These are phyloP conservation scores for Pseudomyrmex flavicornis DNA, from an alignment of 1,140 invertebrate species.

Conservation along the genomic window DNA sequence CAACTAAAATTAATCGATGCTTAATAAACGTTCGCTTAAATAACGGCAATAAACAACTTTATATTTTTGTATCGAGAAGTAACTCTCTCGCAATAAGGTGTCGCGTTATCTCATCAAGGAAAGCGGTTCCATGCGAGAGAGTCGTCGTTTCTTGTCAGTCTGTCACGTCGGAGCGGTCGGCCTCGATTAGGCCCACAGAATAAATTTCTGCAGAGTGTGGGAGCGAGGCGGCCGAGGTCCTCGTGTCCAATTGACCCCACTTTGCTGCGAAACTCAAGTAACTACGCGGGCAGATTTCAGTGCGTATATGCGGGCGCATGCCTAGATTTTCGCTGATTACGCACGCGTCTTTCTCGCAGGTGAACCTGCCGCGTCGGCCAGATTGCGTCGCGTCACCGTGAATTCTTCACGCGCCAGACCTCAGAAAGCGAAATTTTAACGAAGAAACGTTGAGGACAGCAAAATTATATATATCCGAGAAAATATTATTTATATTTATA, in stretches of 20 bases:
- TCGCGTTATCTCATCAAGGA: slow-evolving; percentile 33
- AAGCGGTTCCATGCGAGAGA: slow-evolving; percentile 47
- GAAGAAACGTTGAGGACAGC: background rate
- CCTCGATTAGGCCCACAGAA: slow-evolving; percentile 74
- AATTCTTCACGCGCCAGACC: slow-evolving; percentile 8
- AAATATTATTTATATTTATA: slow-evolving; percentile 1
- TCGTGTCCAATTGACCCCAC: slow-evolving; percentile 78
- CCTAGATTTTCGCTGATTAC: slow-evolving; percentile 75
- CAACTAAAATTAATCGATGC: slow-evolving; percentile 29
- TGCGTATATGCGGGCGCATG: slow-evolving; percentile 53
- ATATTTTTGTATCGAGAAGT: slow-evolving; percentile 29
- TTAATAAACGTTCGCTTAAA: slow-evolving; percentile 34
- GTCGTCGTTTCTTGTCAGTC: slow-evolving; percentile 31
- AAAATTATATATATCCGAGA: background rate
- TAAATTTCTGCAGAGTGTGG: slow-evolving; percentile 78
- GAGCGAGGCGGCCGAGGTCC: slow-evolving; percentile 73
- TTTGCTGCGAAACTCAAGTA: slow-evolving; percentile 71
- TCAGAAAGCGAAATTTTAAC: background rate
- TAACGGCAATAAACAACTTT: slow-evolving; percentile 22
- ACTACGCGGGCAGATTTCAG: slow-evolving; percentile 74
- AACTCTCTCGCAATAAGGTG: slow-evolving; percentile 24
- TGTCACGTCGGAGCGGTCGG: slow-evolving; percentile 66
- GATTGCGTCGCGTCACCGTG: background rate
- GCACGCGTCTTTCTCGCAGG: slow-evolving; percentile 40
- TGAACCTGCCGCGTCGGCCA: slow-evolving; percentile 49